Evolutionary conservation across 2,797 vertebrate genomes (phyloP).

Genomic region (Lacerta bilineata): DNA sequence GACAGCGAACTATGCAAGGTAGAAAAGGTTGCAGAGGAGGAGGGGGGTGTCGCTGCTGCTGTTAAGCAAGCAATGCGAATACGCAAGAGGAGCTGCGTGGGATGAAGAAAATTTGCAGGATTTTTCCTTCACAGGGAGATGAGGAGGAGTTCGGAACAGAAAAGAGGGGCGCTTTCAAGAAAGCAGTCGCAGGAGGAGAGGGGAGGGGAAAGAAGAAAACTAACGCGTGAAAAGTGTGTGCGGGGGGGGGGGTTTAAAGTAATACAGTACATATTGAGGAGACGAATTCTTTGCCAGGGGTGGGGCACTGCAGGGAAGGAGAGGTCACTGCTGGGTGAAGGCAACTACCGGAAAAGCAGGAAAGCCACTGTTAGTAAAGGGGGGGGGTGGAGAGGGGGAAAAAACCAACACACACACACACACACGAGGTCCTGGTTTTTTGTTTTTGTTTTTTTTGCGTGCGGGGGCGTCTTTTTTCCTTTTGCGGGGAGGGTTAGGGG

Average conservation of each 20-base stretch:
- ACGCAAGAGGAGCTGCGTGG: conserved; percentile 29
- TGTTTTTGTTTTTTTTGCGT: too few species aligned
- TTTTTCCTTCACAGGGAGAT: not conserved
- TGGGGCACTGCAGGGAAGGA: not conserved
- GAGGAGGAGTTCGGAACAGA: conserved; percentile 13
- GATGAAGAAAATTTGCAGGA: not conserved
- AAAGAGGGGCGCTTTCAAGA: not conserved
- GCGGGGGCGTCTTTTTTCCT: too few species aligned
- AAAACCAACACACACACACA: too few species aligned
- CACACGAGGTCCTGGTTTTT: too few species aligned
- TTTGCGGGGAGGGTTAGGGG: too few species aligned
- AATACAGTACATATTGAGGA: not conserved
- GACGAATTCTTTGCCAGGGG: not conserved
- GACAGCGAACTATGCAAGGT: not conserved
- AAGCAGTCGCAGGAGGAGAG: not conserved
- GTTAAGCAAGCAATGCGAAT: conserved; percentile 16
- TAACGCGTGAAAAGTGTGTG: not conserved
- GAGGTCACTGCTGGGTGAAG: conserved; percentile 30
- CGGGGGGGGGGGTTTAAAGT: too few species aligned
- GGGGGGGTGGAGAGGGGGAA: not conserved
- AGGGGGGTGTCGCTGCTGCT: not conserved
- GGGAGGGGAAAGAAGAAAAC: not conserved
- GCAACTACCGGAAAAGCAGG: not conserved
- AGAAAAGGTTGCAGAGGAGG: not conserved
- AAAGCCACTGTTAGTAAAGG: not conserved